phyloP scores from a whole-genome alignment of 1,140 invertebrate genomes.

The Penaeus japonicus region DNA sequence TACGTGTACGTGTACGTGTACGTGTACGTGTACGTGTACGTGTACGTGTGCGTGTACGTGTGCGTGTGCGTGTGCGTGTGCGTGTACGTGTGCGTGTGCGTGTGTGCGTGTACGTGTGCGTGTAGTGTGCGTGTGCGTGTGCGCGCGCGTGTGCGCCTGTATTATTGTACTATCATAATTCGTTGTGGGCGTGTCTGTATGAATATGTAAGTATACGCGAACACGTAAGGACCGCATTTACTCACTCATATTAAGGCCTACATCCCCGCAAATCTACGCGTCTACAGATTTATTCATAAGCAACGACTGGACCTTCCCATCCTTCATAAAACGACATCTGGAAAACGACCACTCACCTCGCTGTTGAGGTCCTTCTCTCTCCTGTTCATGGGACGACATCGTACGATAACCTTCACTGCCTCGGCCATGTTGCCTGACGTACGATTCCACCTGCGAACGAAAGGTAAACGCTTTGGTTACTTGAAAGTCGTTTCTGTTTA shows the following conservation, averaged over 20 bases:
- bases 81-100: background rate
- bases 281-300: too few species aligned
- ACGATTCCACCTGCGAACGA: background rate
- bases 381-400: constrained; percentile 88
- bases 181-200: background rate
- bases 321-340: background rate
- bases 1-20: background rate
- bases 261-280: too few species aligned
- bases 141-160: background rate
- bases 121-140: background rate
- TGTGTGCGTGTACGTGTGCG: background rate
- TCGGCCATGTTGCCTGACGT: constrained; percentile 68
- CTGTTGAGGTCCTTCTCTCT: constrained; percentile 77
- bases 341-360: constrained; percentile 67
- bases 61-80: background rate
- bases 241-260: too few species aligned
- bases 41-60: background rate
- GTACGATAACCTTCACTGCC: constrained; percentile 87
- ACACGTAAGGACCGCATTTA: background rate
- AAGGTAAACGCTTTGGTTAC: too few species aligned
- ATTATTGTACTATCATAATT: background rate
- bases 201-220: background rate
- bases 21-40: background rate
- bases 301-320: background rate
- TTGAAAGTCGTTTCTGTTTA: too few species aligned